These are phyloP conservation scores for Linyphia triangularis DNA, from an alignment of 2,888 invertebrate species.

Conservation along the genomic window DNA sequence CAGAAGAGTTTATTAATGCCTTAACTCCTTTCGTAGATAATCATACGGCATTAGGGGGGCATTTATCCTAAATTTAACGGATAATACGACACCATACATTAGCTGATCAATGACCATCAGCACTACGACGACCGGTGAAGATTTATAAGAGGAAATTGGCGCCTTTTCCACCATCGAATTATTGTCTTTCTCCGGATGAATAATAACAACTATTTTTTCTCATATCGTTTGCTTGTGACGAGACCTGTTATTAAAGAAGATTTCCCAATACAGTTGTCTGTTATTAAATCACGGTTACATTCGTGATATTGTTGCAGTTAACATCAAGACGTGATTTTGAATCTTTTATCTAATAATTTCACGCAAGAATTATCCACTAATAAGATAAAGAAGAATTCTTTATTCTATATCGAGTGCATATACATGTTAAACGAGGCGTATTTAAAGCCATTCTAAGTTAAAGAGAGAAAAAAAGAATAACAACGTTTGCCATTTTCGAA, in stretches of 20 bases:
- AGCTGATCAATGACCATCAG: constrained; percentile 16
- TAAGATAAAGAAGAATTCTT: constrained; percentile 1
- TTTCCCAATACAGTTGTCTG: neutral
- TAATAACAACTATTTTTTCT: constrained; percentile 23
- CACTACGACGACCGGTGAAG: constrained; percentile 19
- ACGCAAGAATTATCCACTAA: constrained; percentile 18
- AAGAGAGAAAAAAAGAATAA: constrained; percentile 12
- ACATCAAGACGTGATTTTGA: neutral
- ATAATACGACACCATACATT: constrained; percentile 51
- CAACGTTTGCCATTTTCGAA: neutral
- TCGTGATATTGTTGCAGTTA: constrained; percentile 1
- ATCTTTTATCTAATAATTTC: neutral
- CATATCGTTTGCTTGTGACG: neutral
- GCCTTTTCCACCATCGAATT: neutral
- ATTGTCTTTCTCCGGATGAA: constrained; percentile 23
- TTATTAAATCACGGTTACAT: neutral
- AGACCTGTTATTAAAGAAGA: neutral
- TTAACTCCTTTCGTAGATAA: constrained; percentile 19
- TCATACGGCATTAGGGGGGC: constrained; percentile 28
- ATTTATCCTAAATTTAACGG: constrained; percentile 55
- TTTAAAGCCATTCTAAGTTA: neutral
- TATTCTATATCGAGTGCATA: constrained; percentile 11
- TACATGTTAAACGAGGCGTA: constrained; percentile 2
- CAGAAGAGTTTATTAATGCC: constrained; percentile 40
- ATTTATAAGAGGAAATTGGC: constrained; percentile 38